phyloP scores from a whole-genome alignment of 2,113 vertebrate species.

The Hemicordylus capensis region DNA sequence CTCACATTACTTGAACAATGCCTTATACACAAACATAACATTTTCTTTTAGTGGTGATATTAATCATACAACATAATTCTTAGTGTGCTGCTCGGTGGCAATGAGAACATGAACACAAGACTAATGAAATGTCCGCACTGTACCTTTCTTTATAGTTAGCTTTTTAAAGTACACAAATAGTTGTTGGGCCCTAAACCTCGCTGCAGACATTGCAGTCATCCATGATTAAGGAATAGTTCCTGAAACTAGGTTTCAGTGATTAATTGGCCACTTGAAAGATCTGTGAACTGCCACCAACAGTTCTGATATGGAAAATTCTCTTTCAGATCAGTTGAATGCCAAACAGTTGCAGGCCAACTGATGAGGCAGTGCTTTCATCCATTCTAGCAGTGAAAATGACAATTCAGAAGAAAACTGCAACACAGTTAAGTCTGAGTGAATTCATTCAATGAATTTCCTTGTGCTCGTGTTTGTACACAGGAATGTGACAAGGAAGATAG shows the following conservation, averaged over 20 bases:
- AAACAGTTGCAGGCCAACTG: neutral
- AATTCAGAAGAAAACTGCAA: neutral
- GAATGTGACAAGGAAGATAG: neutral
- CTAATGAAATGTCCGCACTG: neutral
- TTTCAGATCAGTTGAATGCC: neutral
- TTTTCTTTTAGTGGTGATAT: neutral
- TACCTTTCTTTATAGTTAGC: neutral
- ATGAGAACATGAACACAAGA: neutral
- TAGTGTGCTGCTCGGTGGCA: neutral
- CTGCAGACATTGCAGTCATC: neutral
- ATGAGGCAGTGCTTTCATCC: neutral
- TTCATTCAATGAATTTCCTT: neutral
- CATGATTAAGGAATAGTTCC: neutral
- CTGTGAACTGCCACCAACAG: neutral
- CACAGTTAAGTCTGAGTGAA: neutral
- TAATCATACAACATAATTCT: neutral
- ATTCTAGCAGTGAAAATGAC: neutral
- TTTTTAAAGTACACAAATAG: neutral
- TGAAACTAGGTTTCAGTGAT: neutral
- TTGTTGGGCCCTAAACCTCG: neutral
- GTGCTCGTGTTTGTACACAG: neutral
- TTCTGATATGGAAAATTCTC: neutral
- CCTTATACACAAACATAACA: neutral
- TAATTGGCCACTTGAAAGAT: neutral
- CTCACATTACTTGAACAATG: neutral